Evolutionary conservation across 64 coral and sea anemone genomes (phyloP).

Genomic region (Stylophora pistillata): DNA sequence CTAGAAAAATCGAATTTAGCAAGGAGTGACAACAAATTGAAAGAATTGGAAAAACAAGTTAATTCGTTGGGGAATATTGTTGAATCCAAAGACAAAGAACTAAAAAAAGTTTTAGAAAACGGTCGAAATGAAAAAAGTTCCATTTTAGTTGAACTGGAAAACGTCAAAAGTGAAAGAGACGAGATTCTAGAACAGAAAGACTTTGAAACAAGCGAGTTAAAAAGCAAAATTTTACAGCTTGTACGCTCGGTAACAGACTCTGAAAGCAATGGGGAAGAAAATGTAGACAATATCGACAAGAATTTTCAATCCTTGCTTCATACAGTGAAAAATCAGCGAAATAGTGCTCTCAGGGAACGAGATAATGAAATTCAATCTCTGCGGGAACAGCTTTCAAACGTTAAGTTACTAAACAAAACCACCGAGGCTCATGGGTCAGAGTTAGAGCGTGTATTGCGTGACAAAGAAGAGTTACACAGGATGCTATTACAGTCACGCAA

Average conservation of each 20-base stretch:
- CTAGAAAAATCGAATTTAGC: slow-evolving; percentile 1
- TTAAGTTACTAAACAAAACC: slow-evolving; percentile 60
- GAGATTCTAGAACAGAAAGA: slow-evolving; percentile 50
- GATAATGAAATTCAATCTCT: slow-evolving; percentile 82
- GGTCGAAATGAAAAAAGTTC: slow-evolving; percentile 40
- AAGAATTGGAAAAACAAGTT: slow-evolving; percentile 43
- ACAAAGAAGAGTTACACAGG: slow-evolving; percentile 71
- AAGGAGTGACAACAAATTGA: slow-evolving; percentile 31
- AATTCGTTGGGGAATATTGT: slow-evolving; percentile 1
- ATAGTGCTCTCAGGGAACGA: slow-evolving; percentile 52
- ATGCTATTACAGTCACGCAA: slow-evolving; percentile 46
- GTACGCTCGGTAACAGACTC: slow-evolving; percentile 48
- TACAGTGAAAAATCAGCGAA: slow-evolving; percentile 61
- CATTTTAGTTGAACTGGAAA: slow-evolving; percentile 48
- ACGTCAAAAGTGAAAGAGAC: slow-evolving; percentile 47
- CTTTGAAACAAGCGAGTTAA: slow-evolving; percentile 66
- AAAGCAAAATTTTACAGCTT: slow-evolving; percentile 69
- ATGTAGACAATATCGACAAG: slow-evolving; percentile 43
- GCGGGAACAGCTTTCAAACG: slow-evolving; percentile 76
- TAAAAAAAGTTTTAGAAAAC: slow-evolving; percentile 25
- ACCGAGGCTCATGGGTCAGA: slow-evolving; percentile 34
- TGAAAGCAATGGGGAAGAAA: background rate
- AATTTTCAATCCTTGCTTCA: slow-evolving; percentile 71
- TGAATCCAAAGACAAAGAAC: slow-evolving; percentile 19
- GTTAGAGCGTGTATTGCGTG: slow-evolving; percentile 72